Conservation (phyloP, 2,113 vertebrate genomes). For the Tragulus kanchil region DNA sequence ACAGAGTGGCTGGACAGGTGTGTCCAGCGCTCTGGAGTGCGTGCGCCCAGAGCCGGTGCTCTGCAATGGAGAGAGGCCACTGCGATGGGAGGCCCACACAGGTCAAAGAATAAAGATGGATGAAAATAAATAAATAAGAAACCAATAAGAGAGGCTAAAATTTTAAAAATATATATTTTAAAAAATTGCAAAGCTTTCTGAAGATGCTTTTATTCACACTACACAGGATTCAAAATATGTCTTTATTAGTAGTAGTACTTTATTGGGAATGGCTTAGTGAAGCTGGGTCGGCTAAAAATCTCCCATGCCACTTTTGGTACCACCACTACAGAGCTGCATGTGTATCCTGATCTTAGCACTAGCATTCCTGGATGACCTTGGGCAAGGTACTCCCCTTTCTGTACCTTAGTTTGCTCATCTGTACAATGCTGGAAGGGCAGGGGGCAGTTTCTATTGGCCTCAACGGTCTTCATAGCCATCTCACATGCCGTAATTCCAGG, state of each 20-base stretch:
- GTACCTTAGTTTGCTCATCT: neutral
- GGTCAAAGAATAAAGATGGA: no score
- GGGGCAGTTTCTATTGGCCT: neutral
- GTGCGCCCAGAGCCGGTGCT: no score
- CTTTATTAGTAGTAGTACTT: neutral
- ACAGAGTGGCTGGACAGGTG: no score
- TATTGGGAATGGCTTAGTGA: neutral
- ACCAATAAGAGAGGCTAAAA: no score
- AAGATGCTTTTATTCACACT: slow-evolving; percentile 7
- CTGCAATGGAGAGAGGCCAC: no score
- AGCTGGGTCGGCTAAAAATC: neutral
- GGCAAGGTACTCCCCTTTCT: neutral
- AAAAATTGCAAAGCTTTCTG: slow-evolving; percentile 14
- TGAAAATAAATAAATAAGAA: no score
- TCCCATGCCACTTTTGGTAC: neutral
- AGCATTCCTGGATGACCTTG: slow-evolving; percentile 1
- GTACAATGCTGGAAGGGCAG: neutral
- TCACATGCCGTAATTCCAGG: neutral
- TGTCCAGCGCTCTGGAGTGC: no score
- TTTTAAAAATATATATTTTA: no score
- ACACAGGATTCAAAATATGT: slow-evolving; percentile 39
- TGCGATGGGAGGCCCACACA: no score
- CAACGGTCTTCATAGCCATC: neutral
- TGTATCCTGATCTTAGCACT: slow-evolving; percentile 6
- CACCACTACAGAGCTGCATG: neutral